A percentile compares a stretch with the other conserved stretches of the same genome.
These are phyloP conservation scores for Aulostomus chinensis DNA, from an alignment of 2,797 vertebrate genomes.

Conservation along the genomic window DNA sequence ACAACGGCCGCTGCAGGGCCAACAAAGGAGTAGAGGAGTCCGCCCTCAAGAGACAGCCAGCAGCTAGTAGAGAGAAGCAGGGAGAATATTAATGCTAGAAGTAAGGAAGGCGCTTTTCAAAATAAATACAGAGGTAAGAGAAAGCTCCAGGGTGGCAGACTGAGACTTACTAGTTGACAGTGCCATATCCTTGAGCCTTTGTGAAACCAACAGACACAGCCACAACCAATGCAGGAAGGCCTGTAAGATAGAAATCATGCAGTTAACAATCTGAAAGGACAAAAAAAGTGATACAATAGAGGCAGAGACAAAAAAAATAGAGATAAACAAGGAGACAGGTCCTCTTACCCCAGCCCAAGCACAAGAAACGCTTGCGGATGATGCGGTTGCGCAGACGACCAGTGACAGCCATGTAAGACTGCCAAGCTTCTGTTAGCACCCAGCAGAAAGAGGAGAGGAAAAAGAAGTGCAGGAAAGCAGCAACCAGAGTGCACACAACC, in stretches of 20 bases:
- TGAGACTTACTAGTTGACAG: constrained; percentile 91
- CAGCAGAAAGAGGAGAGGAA: constrained; percentile 99
- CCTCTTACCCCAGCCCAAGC: constrained; percentile 96
- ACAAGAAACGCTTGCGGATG: constrained; percentile 98
- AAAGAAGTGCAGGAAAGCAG: constrained; percentile 97
- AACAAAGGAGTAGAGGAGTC: constrained; percentile 97
- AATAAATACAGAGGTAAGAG: too few relatives aligned
- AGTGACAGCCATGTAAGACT: constrained; percentile 99
- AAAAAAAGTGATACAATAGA: neutral
- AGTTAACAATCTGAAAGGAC: too few relatives aligned
- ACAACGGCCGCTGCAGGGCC: constrained; percentile 97
- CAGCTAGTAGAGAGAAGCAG: constrained; percentile 79
- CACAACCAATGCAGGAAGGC: constrained; percentile 94
- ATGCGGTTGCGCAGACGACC: constrained; percentile 97
- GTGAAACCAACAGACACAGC: constrained; percentile 97
- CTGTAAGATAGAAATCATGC: constrained; percentile 60
- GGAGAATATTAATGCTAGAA: constrained; percentile 27
- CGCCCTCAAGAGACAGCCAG: constrained; percentile 98
- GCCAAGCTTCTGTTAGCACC: constrained; percentile 99
- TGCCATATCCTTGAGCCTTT: constrained; percentile 96
- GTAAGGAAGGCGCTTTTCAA: neutral
- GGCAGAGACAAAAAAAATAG: neutral
- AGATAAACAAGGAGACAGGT: neutral
- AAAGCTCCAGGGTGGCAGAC: too few relatives aligned
- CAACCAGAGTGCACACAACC: constrained; percentile 94